Conservation (phyloP, 2,113 vertebrate species). For the Myodes glareolus region DNA sequence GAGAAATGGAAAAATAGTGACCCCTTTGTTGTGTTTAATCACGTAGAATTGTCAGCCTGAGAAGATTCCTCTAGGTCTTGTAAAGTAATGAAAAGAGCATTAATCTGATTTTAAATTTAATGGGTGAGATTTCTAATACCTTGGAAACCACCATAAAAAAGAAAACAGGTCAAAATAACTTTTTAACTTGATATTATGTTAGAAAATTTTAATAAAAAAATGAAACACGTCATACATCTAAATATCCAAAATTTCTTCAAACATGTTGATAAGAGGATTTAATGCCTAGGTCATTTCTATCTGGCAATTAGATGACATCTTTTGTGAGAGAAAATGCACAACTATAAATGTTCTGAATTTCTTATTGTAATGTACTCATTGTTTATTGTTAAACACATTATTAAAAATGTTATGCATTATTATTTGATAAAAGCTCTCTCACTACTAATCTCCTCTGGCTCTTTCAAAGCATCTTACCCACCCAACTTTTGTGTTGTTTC, state of each 20-base stretch:
- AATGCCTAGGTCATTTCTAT: not conserved
- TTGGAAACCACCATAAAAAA: not conserved
- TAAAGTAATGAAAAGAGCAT: not conserved
- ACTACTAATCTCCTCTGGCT: not conserved
- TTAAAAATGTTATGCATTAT: not conserved
- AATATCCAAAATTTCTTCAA: not conserved
- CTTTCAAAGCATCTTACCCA: not conserved
- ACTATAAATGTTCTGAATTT: not conserved
- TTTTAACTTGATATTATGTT: not conserved
- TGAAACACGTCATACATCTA: not conserved
- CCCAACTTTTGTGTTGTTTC: not conserved
- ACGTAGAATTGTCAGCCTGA: not conserved
- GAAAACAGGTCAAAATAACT: not conserved
- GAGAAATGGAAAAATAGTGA: not conserved
- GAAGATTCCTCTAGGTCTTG: not conserved
- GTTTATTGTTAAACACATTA: not conserved
- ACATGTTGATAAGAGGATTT: not conserved
- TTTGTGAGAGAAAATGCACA: not conserved
- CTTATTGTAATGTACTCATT: not conserved
- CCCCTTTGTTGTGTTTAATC: not conserved
- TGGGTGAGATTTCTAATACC: not conserved
- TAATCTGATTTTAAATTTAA: not conserved
- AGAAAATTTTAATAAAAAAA: not conserved
- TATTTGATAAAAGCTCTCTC: not conserved
- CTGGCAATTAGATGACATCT: not conserved